A percentile compares a stretch with the other conserved stretches of the same genome.
phyloP scores from a whole-genome alignment of 2,888 invertebrate genomes.

The Cheilosia pagana region DNA sequence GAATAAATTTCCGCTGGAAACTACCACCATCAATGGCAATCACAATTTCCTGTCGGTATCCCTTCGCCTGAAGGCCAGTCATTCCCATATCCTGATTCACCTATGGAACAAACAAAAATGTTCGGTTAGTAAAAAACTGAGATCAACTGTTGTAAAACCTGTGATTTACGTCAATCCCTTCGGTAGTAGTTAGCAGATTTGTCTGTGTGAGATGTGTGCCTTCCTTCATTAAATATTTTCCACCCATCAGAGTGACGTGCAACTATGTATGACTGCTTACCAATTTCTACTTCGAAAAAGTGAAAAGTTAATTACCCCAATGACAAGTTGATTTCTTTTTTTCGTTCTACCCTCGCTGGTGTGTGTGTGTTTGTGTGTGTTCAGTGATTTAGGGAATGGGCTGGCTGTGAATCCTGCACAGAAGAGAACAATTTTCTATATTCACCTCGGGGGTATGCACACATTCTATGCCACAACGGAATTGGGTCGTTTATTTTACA shows the following conservation, averaged over 20 bases:
- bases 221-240: slow-evolving; percentile 36
- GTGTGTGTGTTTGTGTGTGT: neutral
- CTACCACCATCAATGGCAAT: slow-evolving; percentile 5
- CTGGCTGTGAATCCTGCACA: slow-evolving; percentile 11
- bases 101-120: too few species aligned
- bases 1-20: slow-evolving; percentile 18
- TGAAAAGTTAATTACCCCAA: slow-evolving; percentile 65
- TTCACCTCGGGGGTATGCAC: slow-evolving; percentile 37
- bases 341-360: slow-evolving; percentile 17
- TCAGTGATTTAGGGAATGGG: slow-evolving; percentile 10
- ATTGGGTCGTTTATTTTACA: slow-evolving; percentile 46
- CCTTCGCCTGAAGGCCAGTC: neutral
- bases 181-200: too few species aligned
- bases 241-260: slow-evolving; percentile 4
- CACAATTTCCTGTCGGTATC: neutral
- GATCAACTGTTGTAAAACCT: too few species aligned
- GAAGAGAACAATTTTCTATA: slow-evolving; percentile 24
- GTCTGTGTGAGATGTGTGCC: neutral
- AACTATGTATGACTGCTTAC: slow-evolving; percentile 18
- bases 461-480: slow-evolving; percentile 7
- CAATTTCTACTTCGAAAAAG: slow-evolving; percentile 46
- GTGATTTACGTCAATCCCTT: too few species aligned
- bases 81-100: neutral
- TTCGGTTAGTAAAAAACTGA: too few species aligned
- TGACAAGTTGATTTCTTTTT: slow-evolving; percentile 65